phyloP scores from a whole-genome alignment of 1,140 invertebrate genomes.

The Pomacea maculata region DNA sequence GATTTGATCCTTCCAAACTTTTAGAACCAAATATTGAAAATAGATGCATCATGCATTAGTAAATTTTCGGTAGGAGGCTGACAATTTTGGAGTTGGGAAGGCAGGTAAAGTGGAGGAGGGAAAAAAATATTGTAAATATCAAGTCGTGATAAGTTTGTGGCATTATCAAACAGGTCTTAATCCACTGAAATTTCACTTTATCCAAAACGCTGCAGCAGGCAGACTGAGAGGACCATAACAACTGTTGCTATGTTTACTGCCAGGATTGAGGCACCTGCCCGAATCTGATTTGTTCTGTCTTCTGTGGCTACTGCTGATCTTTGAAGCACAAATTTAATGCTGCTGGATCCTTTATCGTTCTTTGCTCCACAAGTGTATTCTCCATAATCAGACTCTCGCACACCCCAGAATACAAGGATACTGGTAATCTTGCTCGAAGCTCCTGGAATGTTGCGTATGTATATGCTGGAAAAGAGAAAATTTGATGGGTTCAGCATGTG shows the following conservation, averaged over 20 bases:
- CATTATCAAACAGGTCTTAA: too few species aligned
- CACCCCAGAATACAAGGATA: conserved; percentile 43
- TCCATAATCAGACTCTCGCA: conserved; percentile 36
- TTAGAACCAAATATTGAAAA: too few species aligned
- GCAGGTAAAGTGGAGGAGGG: too few species aligned
- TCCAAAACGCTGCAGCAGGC: conserved; percentile 16
- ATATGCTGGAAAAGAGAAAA: conserved; percentile 19
- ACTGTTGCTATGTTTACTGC: conserved; percentile 37
- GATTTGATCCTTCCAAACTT: too few species aligned
- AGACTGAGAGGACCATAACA: conserved; percentile 39
- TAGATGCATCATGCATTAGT: too few species aligned
- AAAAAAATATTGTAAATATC: too few species aligned
- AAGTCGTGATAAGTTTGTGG: too few species aligned
- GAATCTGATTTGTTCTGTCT: conserved; percentile 33
- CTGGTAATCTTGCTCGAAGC: conserved; percentile 47
- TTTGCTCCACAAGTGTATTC: conserved; percentile 36
- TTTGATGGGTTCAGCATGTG: not conserved
- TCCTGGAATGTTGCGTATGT: conserved; percentile 43
- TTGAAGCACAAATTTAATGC: conserved; percentile 32
- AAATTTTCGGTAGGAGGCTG: too few species aligned
- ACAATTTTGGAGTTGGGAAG: too few species aligned
- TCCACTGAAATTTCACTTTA: not conserved
- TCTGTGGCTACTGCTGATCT: conserved; percentile 34
- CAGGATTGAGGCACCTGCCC: conserved; percentile 28
- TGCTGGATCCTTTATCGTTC: conserved; percentile 38